A percentile compares a stretch with the other conserved stretches of the same genome.
These are phyloP conservation scores for Elegia similella DNA, from an alignment of 2,888 invertebrate species.

Conservation along the genomic window DNA sequence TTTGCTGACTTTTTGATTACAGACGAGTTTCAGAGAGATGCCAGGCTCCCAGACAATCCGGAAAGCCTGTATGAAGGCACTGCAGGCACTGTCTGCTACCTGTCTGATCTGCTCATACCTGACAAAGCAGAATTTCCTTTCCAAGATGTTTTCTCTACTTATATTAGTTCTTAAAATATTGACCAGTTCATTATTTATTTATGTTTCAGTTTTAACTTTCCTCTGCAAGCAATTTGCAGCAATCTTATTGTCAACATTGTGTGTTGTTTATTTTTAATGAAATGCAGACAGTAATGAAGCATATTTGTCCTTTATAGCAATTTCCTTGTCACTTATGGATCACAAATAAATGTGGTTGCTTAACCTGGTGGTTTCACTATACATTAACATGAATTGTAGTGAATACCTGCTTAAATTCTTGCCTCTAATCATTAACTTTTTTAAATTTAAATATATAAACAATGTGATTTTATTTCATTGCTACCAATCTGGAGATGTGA, in stretches of 20 bases:
- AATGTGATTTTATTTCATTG: slow-evolving; percentile 52
- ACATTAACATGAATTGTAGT: slow-evolving; percentile 29
- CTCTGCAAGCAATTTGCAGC: slow-evolving; percentile 15
- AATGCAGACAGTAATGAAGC: slow-evolving; percentile 51
- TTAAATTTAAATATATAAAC: slow-evolving; percentile 52
- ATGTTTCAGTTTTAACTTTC: slow-evolving; percentile 23
- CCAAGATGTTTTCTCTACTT: slow-evolving; percentile 84
- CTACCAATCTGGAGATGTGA: slow-evolving; percentile 28
- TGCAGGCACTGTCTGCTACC: slow-evolving; percentile 92
- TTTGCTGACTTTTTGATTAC: slow-evolving; percentile 89
- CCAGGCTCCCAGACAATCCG: slow-evolving; percentile 90
- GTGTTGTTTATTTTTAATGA: slow-evolving; percentile 33
- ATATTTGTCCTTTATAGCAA: slow-evolving; percentile 34
- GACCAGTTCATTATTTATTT: slow-evolving; percentile 33
- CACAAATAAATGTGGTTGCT: slow-evolving; percentile 27
- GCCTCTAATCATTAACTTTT: slow-evolving; percentile 44
- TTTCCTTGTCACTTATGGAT: slow-evolving; percentile 46
- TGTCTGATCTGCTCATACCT: slow-evolving; percentile 88
- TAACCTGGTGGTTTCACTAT: slow-evolving; percentile 20
- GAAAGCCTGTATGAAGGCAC: slow-evolving; percentile 93
- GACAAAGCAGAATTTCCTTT: slow-evolving; percentile 91
- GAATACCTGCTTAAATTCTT: slow-evolving; percentile 28
- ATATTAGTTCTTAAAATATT: slow-evolving; percentile 26
- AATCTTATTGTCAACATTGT: slow-evolving; percentile 22
- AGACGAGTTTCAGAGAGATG: slow-evolving; percentile 84